Conservation (phyloP, 2,888 invertebrate genomes). For the Agonopterix alstromeriana region DNA sequence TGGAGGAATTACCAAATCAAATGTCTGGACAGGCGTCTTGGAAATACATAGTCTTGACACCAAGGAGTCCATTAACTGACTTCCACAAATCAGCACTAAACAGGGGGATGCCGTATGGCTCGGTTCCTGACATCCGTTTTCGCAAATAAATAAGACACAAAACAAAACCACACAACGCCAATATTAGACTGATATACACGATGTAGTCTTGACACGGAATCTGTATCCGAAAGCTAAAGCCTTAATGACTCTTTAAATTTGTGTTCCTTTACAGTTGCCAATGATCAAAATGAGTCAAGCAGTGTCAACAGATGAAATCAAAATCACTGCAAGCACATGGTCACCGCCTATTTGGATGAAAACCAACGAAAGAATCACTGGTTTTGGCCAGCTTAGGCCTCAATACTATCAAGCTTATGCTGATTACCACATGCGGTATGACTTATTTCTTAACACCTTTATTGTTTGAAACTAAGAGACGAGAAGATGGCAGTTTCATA, state of each 20-base stretch:
- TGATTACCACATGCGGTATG: constrained; percentile 84
- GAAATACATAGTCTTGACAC: no score
- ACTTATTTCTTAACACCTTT: neutral
- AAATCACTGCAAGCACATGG: constrained; percentile 78
- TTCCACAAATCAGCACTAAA: no score
- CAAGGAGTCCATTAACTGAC: no score
- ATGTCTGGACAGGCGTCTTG: no score
- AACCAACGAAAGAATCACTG: constrained; percentile 74
- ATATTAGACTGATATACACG: neutral
- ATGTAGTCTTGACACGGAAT: no score
- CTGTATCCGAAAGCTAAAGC: no score
- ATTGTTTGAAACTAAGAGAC: neutral
- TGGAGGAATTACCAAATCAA: no score
- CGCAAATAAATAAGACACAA: no score
- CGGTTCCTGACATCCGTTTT: no score
- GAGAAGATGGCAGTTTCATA: no score
- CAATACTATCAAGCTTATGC: constrained; percentile 88
- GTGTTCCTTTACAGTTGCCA: constrained; percentile 56
- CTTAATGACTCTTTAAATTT: neutral
- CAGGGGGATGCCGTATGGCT: no score
- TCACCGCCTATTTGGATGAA: constrained; percentile 85
- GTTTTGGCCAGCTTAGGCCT: constrained; percentile 69
- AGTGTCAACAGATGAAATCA: constrained; percentile 57
- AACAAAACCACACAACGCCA: no score
- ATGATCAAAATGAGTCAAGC: constrained; percentile 61